Percentiles rank a stretch among this genome's conserved stretches.
Evolutionary conservation across 2,113 vertebrate genomes (phyloP).

Genomic region (Amphiprion percula): DNA sequence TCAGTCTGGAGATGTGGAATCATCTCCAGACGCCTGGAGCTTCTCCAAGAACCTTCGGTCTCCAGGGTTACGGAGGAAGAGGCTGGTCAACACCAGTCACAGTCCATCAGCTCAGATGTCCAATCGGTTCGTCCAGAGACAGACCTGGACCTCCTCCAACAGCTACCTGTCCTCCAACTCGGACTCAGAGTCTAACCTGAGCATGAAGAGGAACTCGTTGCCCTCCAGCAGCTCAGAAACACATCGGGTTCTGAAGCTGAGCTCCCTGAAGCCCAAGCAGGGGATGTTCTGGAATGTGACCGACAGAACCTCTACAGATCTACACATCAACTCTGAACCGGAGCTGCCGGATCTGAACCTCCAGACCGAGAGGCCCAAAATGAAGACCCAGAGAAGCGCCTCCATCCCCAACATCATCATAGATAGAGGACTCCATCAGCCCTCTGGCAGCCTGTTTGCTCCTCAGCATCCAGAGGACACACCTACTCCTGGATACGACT

Average conservation of each 20-base stretch:
- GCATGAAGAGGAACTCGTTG: constrained; percentile 35
- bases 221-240: constrained; percentile 42
- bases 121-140: neutral
- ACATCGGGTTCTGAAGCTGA: constrained; percentile 70
- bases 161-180: constrained; percentile 63
- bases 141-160: neutral
- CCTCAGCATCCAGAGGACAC: neutral
- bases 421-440: neutral
- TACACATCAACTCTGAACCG: constrained; percentile 65
- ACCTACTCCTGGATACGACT: neutral
- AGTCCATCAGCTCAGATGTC: neutral
- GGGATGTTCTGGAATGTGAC: constrained; percentile 54
- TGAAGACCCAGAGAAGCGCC: constrained; percentile 70
- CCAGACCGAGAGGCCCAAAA: constrained; percentile 44
- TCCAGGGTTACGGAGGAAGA: constrained; percentile 66
- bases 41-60: constrained; percentile 70
- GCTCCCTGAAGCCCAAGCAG: constrained; percentile 65
- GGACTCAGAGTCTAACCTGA: constrained; percentile 56
- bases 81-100: constrained; percentile 48
- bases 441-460: neutral
- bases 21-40: constrained; percentile 22
- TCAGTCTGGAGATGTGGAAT: constrained; percentile 43
- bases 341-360: constrained; percentile 48
- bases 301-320: constrained; percentile 46
- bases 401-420: constrained; percentile 65